Evolutionary conservation across 2,113 vertebrate genomes (phyloP), one percentile per base, ranked within the genome.

Genomic region (Nesoenas mayeri): DNA sequence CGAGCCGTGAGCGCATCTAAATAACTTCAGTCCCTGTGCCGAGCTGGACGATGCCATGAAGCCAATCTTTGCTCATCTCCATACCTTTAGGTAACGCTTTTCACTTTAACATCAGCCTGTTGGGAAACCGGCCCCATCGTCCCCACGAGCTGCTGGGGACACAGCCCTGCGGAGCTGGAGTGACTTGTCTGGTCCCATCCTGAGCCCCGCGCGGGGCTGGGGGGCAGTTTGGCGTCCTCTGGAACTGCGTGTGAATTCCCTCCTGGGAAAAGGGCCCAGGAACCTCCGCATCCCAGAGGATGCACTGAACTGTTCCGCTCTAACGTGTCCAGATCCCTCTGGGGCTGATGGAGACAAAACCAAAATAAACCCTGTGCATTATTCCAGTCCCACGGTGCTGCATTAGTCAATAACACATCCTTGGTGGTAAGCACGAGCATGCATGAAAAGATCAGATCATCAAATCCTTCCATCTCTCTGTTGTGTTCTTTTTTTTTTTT

Each of bases 1-100:
- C 2, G 1, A 48, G 51, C 7, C 5, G 1, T 1, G n/a, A 34
- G 66, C n/a, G 0, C 40, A 7, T 21, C 51, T 15, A 14, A 2
- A 1, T 31, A 19, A 10, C 38, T 14, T 2, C 20, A 42, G 20
- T 17, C 5, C 19, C 29, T 32, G 36, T 4, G 84, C 78, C 58
- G 83, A 40, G 54, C 73, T 32, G 25, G 15, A 26, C 21, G 65
- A 11, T 40, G 29, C 32, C 5, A 2, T 2, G 3, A 29, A 32
- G 28, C 3, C 22, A 7, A 0, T 4, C 36, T 69, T 60, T 40
- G 80, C 58, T 40, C 48, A 24, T 50, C 67, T 51, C 62, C 0
- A 1, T 25, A 4, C 28, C 71, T 69, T 48, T 16, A 34, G 65
- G 48, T 17, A 20, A 18, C 8, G 0, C 7, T 44, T 79, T 5